A percentile compares a stretch with the other conserved stretches of the same genome.
phyloP scores from a whole-genome alignment of 2,888 invertebrate species.

The Drosophila planitibia region DNA sequence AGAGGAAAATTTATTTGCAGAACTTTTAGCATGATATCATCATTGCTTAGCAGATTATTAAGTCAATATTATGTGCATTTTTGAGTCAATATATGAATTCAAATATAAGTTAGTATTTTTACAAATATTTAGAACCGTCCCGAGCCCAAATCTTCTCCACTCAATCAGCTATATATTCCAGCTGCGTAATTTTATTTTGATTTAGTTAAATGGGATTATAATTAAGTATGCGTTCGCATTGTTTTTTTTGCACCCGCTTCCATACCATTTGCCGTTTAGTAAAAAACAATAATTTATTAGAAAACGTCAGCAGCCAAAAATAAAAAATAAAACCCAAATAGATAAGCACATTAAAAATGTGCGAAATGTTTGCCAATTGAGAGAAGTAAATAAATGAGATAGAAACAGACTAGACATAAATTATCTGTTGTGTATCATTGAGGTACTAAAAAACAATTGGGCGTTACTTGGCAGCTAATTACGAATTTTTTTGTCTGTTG shows the following conservation, averaged over 20 bases:
- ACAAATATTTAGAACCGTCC: neutral
- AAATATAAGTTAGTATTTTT: neutral
- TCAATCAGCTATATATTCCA: neutral
- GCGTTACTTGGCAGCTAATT: slow-evolving; percentile 3
- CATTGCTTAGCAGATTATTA: neutral
- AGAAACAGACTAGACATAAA: slow-evolving; percentile 1
- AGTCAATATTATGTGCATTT: too few relatives aligned
- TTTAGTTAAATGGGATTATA: slow-evolving; percentile 3
- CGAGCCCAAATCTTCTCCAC: neutral
- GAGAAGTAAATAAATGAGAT: neutral
- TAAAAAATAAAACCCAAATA: neutral
- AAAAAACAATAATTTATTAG: slow-evolving; percentile 29
- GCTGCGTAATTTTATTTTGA: slow-evolving; percentile 1
- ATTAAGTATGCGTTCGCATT: slow-evolving; percentile 20
- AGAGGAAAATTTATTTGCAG: neutral
- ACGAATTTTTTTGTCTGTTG: neutral
- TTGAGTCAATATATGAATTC: neutral
- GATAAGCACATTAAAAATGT: neutral
- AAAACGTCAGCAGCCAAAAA: slow-evolving; percentile 28
- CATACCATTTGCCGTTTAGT: slow-evolving; percentile 10
- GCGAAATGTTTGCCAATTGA: slow-evolving; percentile 20
- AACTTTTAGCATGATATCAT: slow-evolving; percentile 21
- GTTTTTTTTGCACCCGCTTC: slow-evolving; percentile 30
- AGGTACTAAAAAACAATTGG: slow-evolving; percentile 7
- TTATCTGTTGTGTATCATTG: slow-evolving; percentile 1